These are phyloP conservation scores for Lycocorax pyrrhopterus DNA, from an alignment of 2,113 vertebrate genomes.

Conservation along the genomic window DNA sequence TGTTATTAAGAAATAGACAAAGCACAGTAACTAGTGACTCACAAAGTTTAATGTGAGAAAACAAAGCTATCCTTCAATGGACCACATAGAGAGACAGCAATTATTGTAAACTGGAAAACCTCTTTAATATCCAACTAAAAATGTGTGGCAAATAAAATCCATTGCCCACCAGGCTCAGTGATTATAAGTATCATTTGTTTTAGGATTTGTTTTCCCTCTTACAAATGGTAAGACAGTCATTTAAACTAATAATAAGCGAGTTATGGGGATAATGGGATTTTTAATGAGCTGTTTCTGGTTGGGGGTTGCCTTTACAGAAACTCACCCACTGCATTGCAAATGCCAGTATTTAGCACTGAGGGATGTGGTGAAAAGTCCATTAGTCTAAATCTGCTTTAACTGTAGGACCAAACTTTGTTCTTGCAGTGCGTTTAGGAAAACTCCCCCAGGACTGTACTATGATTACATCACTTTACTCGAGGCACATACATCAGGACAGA, in stretches of 20 bases:
- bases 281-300: slow-evolving; percentile 19
- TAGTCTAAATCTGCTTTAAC: background rate
- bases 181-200: background rate
- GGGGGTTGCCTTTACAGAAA: background rate
- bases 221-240: background rate
- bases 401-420: background rate
- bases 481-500: background rate
- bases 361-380: background rate
- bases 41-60: slow-evolving; percentile 3
- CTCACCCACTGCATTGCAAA: background rate
- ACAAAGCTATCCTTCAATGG: slow-evolving; percentile 41
- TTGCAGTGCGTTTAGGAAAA: background rate
- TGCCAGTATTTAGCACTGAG: background rate
- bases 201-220: slow-evolving; percentile 13
- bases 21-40: slow-evolving; percentile 1
- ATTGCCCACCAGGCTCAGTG: background rate
- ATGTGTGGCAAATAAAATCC: background rate
- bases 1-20: slow-evolving; percentile 27
- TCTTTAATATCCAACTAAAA: background rate
- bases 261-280: slow-evolving; percentile 18
- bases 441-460: background rate
- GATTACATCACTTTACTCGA: background rate
- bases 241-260: slow-evolving; percentile 21
- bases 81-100: background rate
- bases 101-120: background rate